Evolutionary conservation across 2,113 vertebrate species (phyloP).

Genomic region (Eulemur rufifrons): DNA sequence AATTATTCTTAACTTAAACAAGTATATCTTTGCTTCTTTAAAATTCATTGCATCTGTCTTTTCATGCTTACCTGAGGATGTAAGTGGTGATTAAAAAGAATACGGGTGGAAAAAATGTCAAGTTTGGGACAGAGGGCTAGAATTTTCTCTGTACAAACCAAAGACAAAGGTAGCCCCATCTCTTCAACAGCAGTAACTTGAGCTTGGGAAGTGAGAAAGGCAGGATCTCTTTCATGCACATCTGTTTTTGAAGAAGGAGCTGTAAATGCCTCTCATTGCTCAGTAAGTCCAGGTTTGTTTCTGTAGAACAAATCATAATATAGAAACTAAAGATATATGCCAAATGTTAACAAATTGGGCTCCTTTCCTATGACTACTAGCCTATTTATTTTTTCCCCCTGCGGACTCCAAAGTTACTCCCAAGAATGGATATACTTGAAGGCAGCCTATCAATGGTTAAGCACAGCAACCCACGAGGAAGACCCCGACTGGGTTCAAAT

Average conservation of each 20-base stretch:
- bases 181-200: background rate
- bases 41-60: background rate
- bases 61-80: background rate
- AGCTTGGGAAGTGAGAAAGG: background rate
- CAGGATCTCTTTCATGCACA: background rate
- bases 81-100: background rate
- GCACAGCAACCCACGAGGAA: background rate
- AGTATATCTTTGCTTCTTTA: background rate
- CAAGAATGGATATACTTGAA: background rate
- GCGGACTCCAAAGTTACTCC: background rate
- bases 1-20: background rate
- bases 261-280: background rate
- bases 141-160: background rate
- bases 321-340: background rate
- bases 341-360: background rate
- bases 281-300: background rate
- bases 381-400: background rate
- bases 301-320: background rate
- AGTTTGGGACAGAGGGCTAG: background rate
- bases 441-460: background rate
- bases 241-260: background rate
- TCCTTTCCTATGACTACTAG: background rate
- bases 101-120: background rate
- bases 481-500: background rate
- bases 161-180: background rate